phyloP scores from a whole-genome alignment of 1,140 invertebrate genomes.

The Leptinotarsa texana region DNA sequence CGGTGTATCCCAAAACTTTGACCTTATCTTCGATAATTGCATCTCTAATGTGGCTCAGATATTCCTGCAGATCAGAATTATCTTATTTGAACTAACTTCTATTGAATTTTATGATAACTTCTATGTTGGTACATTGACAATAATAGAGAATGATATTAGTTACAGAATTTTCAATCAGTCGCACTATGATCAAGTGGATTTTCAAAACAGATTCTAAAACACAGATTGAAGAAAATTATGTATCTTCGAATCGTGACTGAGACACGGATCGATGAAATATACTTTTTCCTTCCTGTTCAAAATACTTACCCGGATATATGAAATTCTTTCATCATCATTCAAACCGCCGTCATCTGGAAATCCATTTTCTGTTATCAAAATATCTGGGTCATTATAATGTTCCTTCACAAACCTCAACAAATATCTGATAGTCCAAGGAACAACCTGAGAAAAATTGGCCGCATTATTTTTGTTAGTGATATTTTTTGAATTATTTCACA shows the following conservation, averaged over 20 bases:
- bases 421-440: constrained; percentile 7
- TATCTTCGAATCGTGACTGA: too few species aligned
- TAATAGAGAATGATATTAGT: too few species aligned
- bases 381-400: constrained; percentile 8
- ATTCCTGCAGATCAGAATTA: constrained; percentile 15
- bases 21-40: constrained; percentile 47
- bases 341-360: neutral
- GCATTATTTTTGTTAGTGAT: too few species aligned
- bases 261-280: too few species aligned
- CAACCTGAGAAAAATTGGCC: neutral
- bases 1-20: constrained; percentile 60
- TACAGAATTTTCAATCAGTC: too few species aligned
- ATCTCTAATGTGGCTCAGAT: constrained; percentile 9
- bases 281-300: too few species aligned
- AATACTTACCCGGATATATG: constrained; percentile 8
- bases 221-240: too few species aligned
- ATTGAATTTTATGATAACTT: too few species aligned
- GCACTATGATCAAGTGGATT: too few species aligned
- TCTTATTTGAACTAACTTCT: neutral
- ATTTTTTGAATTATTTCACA: too few species aligned
- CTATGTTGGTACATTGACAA: too few species aligned
- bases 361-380: constrained; percentile 23
- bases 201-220: too few species aligned
- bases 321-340: constrained; percentile 15
- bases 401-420: constrained; percentile 6